Percentiles rank a stretch among this genome's conserved stretches.
Evolutionary conservation across 1,140 invertebrate species (phyloP).

Genomic region (Microvelia longipes): DNA sequence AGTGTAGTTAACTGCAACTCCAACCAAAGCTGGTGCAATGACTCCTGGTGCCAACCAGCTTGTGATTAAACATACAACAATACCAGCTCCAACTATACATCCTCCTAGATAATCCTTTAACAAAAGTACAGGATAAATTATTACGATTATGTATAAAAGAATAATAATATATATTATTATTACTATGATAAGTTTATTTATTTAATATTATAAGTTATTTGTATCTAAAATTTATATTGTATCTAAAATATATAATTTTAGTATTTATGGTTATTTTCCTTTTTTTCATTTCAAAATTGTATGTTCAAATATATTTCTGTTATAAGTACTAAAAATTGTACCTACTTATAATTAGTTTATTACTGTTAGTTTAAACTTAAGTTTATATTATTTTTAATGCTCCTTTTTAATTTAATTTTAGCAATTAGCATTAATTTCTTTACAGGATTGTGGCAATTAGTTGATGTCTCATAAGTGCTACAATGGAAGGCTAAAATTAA

Average conservation of each 20-base stretch:
- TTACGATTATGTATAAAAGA: neutral
- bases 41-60: constrained; percentile 35
- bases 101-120: constrained; percentile 66
- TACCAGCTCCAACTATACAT: constrained; percentile 54
- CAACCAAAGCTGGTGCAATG: constrained; percentile 45
- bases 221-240: neutral
- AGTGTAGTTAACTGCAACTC: constrained; percentile 63
- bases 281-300: too few species aligned
- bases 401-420: neutral
- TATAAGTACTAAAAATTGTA: too few species aligned
- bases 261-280: too few species aligned
- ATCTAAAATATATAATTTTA: neutral
- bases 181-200: neutral
- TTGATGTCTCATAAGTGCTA: neutral
- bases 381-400: neutral
- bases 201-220: neutral
- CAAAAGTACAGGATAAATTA: constrained; percentile 14
- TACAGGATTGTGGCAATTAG: neutral
- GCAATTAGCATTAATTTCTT: neutral
- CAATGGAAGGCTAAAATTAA: neutral
- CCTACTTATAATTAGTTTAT: too few species aligned
- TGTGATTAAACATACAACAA: constrained; percentile 43
- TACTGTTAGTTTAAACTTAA: neutral
- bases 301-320: too few species aligned
- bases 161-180: neutral